Evolutionary conservation across 2,888 invertebrate species (phyloP), one percentile per base, ranked within the genome.

Genomic region (Epinotia nisella): DNA sequence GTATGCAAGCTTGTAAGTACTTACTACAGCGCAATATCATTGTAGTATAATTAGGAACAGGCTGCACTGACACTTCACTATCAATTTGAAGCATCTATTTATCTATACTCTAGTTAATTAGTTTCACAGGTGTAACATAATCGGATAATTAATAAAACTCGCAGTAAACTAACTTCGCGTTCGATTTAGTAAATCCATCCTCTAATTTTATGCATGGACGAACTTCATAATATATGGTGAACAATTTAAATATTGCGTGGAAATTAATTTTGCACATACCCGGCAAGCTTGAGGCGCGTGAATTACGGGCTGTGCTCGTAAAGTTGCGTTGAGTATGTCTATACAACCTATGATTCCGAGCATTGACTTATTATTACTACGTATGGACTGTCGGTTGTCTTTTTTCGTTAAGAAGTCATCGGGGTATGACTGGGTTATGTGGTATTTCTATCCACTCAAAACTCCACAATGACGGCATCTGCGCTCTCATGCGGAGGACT

Each of bases 171-270:
- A 60, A 55, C 53, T 66, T 49, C 56, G n/a, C 17, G 49, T 45
- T 71, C 65, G 17, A 55, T 60, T 58, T 62, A 29, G 19, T 24
- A 59, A 65, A 71, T 7, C 60, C 41, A 53, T 15, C n/a, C 17
- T 55, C 55, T 71, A 67, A 71, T 71, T 71, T 55, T 56, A 67
- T 67, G 71, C 61, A 71, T 49, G 71, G 61, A 17, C 55, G 60
- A 61, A 61, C 71, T 71, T 71, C 58, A 71, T 53, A 71, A 66
- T 71, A 39, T 51, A 71, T 60, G 29, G 60, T 19, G 60, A 71
- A 60, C 60, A 66, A 71, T 71, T 71, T 71, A 60, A 66, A 66
- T 66, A 71, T 60, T 51, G 59, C 41, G 59, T 66, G 66, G 66
- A 66, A 59, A 65, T 71, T 66, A 66, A 71, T 69, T 39, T 69